phyloP scores from a whole-genome alignment of 1,140 invertebrate species.

The Tetraneura akinire region DNA sequence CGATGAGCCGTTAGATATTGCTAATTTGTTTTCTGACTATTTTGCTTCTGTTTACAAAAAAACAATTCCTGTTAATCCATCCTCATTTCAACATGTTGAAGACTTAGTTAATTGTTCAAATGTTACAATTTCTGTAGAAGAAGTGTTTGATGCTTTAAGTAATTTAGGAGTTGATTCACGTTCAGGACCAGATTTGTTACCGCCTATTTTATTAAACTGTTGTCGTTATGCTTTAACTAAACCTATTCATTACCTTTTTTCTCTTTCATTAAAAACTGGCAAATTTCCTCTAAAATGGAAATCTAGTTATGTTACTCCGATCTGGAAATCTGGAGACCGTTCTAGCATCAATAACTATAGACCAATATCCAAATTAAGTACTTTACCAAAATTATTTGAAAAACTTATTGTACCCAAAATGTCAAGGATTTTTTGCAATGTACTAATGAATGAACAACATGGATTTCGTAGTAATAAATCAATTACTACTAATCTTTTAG shows the following conservation, averaged over 20 bases:
- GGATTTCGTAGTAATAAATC: neutral
- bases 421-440: neutral
- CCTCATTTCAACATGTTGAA: neutral
- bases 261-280: neutral
- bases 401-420: neutral
- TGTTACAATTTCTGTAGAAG: neutral
- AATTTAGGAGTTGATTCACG: neutral
- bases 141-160: neutral
- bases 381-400: slow-evolving; percentile 2
- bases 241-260: neutral
- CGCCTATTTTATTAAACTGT: neutral
- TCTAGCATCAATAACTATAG: too few species aligned
- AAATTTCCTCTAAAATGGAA: too few species aligned
- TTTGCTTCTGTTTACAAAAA: too few species aligned
- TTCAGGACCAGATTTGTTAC: neutral
- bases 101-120: neutral
- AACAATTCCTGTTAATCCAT: neutral
- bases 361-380: too few species aligned
- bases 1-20: neutral
- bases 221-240: neutral
- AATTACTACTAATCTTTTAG: neutral
- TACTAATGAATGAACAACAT: slow-evolving; percentile 1
- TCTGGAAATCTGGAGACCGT: too few species aligned
- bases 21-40: neutral
- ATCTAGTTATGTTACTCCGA: too few species aligned